Percentiles rank a stretch among this genome's conserved stretches.
Conservation (phyloP, 2,888 invertebrate genomes). For the Tortricodes alternella region DNA sequence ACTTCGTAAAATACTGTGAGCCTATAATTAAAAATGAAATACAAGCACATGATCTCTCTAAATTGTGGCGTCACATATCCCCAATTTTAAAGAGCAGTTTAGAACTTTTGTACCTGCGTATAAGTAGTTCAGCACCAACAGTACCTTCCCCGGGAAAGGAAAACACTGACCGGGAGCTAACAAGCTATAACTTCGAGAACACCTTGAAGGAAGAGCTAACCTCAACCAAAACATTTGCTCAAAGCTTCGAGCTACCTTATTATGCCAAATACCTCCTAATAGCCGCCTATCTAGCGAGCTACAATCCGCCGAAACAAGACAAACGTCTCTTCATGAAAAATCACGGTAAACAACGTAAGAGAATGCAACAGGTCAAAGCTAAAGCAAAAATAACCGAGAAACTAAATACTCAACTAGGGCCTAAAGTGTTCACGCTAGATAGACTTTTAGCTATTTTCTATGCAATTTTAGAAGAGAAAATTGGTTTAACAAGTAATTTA, state of each 20-base stretch:
- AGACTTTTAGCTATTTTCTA: constrained; percentile 94
- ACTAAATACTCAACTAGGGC: constrained; percentile 88
- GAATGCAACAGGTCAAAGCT: constrained; percentile 82
- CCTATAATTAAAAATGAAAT: constrained; percentile 88
- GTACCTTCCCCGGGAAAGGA: constrained; percentile 63
- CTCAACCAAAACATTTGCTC: constrained; percentile 82
- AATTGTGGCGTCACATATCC: constrained; percentile 91
- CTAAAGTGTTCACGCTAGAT: constrained; percentile 91
- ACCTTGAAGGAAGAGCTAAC: constrained; percentile 69
- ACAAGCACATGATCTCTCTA: constrained; percentile 84
- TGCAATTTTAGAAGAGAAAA: constrained; percentile 92
- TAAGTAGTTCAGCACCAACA: constrained; percentile 60
- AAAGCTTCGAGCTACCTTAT: constrained; percentile 91
- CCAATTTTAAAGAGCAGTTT: constrained; percentile 89
- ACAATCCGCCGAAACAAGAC: constrained; percentile 95
- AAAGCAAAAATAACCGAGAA: constrained; percentile 82
- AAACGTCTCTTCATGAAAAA: constrained; percentile 92
- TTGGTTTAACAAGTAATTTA: constrained; percentile 93
- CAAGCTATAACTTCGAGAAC: constrained; percentile 58
- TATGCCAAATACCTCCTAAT: constrained; percentile 95
- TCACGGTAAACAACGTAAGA: constrained; percentile 88
- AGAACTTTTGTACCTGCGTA: constrained; percentile 89
- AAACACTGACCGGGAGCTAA: constrained; percentile 45
- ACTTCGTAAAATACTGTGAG: constrained; percentile 90
- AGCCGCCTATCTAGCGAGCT: constrained; percentile 95